These are phyloP conservation scores for Urocitellus parryii DNA, from an alignment of 2,113 vertebrate species.

Conservation along the genomic window DNA sequence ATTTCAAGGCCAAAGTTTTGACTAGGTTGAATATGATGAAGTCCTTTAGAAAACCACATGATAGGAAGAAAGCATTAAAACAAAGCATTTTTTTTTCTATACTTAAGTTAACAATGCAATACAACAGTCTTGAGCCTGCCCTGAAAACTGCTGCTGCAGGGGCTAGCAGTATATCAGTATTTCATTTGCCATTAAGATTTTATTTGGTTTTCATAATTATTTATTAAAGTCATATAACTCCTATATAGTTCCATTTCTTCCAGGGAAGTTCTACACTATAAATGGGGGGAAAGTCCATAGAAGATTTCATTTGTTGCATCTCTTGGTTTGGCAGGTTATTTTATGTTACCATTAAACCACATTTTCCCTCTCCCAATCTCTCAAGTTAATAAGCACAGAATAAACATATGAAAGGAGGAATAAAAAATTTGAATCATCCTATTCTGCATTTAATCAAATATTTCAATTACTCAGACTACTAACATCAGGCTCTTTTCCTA, in stretches of 20 bases:
- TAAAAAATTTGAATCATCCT: conserved; percentile 45
- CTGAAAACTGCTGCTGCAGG: conserved; percentile 64
- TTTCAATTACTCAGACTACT: conserved; percentile 61
- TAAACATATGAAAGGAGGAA: conserved; percentile 73
- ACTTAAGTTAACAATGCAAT: conserved; percentile 32
- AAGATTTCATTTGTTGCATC: conserved; percentile 72
- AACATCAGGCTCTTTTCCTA: conserved; percentile 68
- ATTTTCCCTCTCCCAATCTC: conserved; percentile 48
- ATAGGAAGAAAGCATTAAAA: conserved; percentile 60
- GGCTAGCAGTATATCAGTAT: conserved; percentile 59
- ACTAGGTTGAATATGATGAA: conserved; percentile 15
- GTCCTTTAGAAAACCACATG: conserved; percentile 14
- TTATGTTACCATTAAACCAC: conserved; percentile 71
- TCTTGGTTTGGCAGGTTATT: conserved; percentile 67
- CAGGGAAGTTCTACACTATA: conserved; percentile 66
- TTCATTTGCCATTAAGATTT: conserved; percentile 75
- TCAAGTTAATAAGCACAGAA: conserved; percentile 78
- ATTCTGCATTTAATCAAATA: conserved; percentile 21
- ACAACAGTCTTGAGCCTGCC: conserved; percentile 3
- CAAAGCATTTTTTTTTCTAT: conserved; percentile 48
- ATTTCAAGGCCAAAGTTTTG: conserved; percentile 45
- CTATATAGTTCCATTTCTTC: conserved; percentile 64
- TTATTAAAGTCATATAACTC: conserved; percentile 76
- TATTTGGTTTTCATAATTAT: conserved; percentile 80
- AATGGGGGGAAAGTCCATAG: conserved; percentile 39